phyloP scores from a whole-genome alignment of 2,888 invertebrate genomes.

The Lordiphosa fenestrarum region DNA sequence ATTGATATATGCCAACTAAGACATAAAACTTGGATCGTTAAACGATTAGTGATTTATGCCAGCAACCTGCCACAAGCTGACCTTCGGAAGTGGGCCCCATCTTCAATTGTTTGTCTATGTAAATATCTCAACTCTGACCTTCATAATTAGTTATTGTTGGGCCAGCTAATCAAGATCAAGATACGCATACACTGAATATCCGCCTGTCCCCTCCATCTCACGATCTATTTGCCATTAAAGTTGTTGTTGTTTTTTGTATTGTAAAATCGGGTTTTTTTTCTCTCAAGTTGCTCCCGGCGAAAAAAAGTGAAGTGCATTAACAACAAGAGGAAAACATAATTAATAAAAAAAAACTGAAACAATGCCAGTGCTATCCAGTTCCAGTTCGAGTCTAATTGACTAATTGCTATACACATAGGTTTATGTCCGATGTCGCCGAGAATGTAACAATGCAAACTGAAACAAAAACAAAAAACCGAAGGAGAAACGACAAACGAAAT shows the following conservation, averaged over 20 bases:
- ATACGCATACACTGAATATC: slow-evolving; percentile 46
- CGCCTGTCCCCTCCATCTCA: slow-evolving; percentile 43
- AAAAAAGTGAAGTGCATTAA: slow-evolving; percentile 13
- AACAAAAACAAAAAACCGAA: slow-evolving; percentile 9
- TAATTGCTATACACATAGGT: slow-evolving; percentile 21
- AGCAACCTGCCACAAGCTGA: slow-evolving; percentile 2
- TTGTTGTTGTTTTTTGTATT: slow-evolving; percentile 11
- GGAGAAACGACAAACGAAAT: slow-evolving; percentile 43
- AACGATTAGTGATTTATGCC: slow-evolving; percentile 2
- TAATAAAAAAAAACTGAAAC: slow-evolving; percentile 34
- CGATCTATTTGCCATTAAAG: slow-evolving; percentile 51
- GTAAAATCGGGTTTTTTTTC: slow-evolving; percentile 40
- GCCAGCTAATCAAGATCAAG: slow-evolving; percentile 57
- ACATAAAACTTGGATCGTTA: slow-evolving; percentile 1
- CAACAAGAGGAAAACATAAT: slow-evolving; percentile 30
- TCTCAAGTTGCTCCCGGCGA: slow-evolving; percentile 33
- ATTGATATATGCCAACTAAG: background rate
- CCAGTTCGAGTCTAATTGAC: slow-evolving; percentile 32
- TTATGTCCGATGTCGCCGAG: slow-evolving; percentile 22
- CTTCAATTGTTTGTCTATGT: slow-evolving; percentile 50
- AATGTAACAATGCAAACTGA: slow-evolving; percentile 27
- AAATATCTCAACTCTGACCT: slow-evolving; percentile 58
- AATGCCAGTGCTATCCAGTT: slow-evolving; percentile 41
- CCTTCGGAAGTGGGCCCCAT: slow-evolving; percentile 20
- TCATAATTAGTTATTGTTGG: slow-evolving; percentile 36